Base-by-base conservation (phyloP, 2,113 vertebrate species). In the Lamprologus callipterus region DNA sequence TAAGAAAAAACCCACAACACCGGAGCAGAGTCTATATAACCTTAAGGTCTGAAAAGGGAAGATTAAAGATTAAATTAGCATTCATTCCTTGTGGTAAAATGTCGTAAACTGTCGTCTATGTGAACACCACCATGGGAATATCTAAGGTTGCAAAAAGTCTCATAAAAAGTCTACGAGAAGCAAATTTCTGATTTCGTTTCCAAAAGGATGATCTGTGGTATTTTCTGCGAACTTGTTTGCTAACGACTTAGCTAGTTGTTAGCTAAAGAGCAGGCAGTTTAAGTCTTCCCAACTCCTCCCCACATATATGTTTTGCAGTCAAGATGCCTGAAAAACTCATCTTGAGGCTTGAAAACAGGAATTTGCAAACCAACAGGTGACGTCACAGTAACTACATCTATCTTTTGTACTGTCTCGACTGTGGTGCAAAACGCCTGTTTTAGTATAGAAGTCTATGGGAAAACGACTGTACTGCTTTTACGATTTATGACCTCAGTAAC, bases 171-270 rank as follows among this genome's bases (percentile, higher is more conserved):
- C 37, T 45, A 45, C 2, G 5, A 26, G 8, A 45, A 45, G 37
- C 8, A 26, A 17, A 8, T 26, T 45, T 45, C 21, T 17, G 21
- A 45, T 23, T 73, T 45, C 1, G 8, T 70, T 70, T 42, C 2
- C 6, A 19, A 70, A 42, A 23, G 37, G 37, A 42, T 9, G 12
- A 2, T 9, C 19, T 42, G 7, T 16, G 37, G 35, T 42, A 23
- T 42, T 70, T 70, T 21, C n/a, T 16, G 65, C 7, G 0, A 5
- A 21, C 35, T 40, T 40, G 31, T 13, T 68, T n/a, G 63, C 33
- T 68, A 40, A 21, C 3, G 2, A 14, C 8, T 65, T n/a, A 35
- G 33, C 1, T 1, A 12, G 10, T 65, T 6, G 0, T 65, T 40
- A 68, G 63, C n/a, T 21, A 68, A 40, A 23, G 63, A 40, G 7